Evolutionary conservation across 1,140 invertebrate genomes (phyloP).

Genomic region (Drosophila burlai): DNA sequence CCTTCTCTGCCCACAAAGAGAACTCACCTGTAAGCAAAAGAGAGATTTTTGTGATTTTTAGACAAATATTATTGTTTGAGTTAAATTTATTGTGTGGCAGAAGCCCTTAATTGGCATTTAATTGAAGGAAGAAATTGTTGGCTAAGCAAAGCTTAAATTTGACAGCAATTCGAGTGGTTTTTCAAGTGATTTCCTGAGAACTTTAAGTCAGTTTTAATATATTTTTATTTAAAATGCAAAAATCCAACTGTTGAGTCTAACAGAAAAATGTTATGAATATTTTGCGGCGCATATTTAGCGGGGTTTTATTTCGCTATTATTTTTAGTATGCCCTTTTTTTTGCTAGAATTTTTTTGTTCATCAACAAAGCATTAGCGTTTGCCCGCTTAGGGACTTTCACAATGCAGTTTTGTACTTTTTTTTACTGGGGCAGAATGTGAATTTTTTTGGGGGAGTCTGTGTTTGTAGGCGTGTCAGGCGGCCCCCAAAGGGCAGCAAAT

Average conservation of each 20-base stretch:
- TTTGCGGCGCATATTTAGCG: conserved; percentile 1
- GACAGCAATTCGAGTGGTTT: neutral
- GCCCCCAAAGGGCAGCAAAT: conserved; percentile 51
- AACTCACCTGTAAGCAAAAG: conserved; percentile 13
- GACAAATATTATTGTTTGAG: conserved; percentile 11
- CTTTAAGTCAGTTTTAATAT: conserved; percentile 1
- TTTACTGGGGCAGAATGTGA: conserved; percentile 14
- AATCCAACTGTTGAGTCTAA: conserved; percentile 54
- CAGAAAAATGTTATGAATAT: conserved; percentile 51
- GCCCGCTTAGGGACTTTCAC: conserved; percentile 57
- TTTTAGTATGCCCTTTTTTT: conserved; percentile 13
- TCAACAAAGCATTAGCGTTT: conserved; percentile 71
- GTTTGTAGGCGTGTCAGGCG: conserved; percentile 38
- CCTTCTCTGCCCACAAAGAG: neutral
- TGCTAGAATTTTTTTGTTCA: conserved; percentile 39
- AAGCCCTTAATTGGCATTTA: conserved; percentile 38
- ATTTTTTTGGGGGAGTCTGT: conserved; percentile 1
- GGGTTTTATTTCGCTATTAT: conserved; percentile 27
- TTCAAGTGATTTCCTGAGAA: neutral
- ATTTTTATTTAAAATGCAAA: conserved; percentile 32
- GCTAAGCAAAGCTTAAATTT: neutral
- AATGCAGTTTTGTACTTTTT: conserved; percentile 26
- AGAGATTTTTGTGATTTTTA: conserved; percentile 11
- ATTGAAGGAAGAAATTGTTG: neutral
- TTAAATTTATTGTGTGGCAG: conserved; percentile 29